Percentiles rank a stretch among this genome's conserved stretches.
These are phyloP conservation scores for Hypomecis punctinalis DNA, from an alignment of 2,888 invertebrate species.

Conservation along the genomic window DNA sequence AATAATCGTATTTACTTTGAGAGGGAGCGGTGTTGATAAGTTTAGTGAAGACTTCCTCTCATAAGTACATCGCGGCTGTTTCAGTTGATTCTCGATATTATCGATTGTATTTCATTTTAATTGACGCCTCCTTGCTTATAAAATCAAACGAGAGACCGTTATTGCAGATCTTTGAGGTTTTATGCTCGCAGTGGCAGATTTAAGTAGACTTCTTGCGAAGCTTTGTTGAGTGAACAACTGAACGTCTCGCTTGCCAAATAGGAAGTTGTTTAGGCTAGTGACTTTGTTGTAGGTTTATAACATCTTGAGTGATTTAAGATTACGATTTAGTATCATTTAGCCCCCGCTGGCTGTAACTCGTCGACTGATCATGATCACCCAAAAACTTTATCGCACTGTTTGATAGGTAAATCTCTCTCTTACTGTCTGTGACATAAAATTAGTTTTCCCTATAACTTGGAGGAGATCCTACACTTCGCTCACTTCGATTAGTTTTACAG, in stretches of 20 bases:
- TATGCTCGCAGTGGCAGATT: conserved; percentile 17
- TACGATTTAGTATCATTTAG: neutral
- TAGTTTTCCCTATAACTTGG: no score
- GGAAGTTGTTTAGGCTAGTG: conserved; percentile 13
- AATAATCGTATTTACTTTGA: conserved; percentile 75
- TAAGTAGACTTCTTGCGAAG: conserved; percentile 20
- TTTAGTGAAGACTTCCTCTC: conserved; percentile 74
- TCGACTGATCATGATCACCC: no score
- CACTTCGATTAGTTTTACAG: no score
- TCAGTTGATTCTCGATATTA: conserved; percentile 42
- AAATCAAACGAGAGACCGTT: conserved; percentile 30
- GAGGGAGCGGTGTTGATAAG: conserved; percentile 70
- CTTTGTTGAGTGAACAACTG: conserved; percentile 8
- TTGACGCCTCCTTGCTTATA: conserved; percentile 30
- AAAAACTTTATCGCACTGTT: no score
- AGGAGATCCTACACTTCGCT: no score
- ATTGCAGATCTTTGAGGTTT: conserved; percentile 13
- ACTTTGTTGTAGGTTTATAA: conserved; percentile 20
- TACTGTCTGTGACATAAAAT: no score
- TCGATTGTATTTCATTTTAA: conserved; percentile 52
- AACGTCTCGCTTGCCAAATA: conserved; percentile 15
- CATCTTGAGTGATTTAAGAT: conserved; percentile 1
- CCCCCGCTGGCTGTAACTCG: no score
- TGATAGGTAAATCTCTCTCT: no score
- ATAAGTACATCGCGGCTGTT: conserved; percentile 53